These are phyloP conservation scores for Drosophila hydei DNA, from an alignment of 1,140 invertebrate genomes.

Conservation along the genomic window DNA sequence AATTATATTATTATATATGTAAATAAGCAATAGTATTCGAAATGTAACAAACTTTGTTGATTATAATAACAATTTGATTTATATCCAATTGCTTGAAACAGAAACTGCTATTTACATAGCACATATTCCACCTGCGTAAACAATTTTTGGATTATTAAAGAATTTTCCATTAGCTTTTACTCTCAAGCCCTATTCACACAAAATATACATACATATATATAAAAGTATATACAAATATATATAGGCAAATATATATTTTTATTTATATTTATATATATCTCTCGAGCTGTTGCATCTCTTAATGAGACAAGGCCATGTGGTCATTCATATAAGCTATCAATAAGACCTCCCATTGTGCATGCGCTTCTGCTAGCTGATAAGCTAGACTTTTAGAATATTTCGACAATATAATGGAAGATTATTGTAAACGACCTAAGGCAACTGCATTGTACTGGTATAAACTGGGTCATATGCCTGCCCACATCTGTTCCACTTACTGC, in stretches of 20 bases:
- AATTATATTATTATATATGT: too few relatives aligned
- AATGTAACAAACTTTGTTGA: too few relatives aligned
- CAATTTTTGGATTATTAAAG: too few relatives aligned
- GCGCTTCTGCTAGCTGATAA: slow-evolving; percentile 48
- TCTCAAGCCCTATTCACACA: too few relatives aligned
- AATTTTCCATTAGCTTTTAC: too few relatives aligned
- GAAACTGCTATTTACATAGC: too few relatives aligned
- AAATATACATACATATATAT: too few relatives aligned
- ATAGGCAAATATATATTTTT: background rate
- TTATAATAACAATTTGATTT: too few relatives aligned
- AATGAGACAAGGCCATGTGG: slow-evolving; percentile 23
- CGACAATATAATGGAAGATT: slow-evolving; percentile 47
- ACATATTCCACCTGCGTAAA: too few relatives aligned
- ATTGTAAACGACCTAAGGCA: slow-evolving; percentile 44
- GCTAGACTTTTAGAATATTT: slow-evolving; percentile 45
- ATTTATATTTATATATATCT: slow-evolving; percentile 4
- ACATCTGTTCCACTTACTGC: slow-evolving; percentile 67
- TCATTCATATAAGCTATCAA: slow-evolving; percentile 19
- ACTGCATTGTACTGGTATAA: slow-evolving; percentile 9
- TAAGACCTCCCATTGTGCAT: slow-evolving; percentile 42
- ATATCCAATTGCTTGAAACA: too few relatives aligned
- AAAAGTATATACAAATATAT: background rate
- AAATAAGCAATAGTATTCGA: too few relatives aligned
- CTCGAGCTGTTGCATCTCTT: slow-evolving; percentile 7
- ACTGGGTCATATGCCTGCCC: slow-evolving; percentile 1